These are phyloP conservation scores for Sisyra terminalis DNA, from an alignment of 2,888 invertebrate genomes.

Conservation along the genomic window DNA sequence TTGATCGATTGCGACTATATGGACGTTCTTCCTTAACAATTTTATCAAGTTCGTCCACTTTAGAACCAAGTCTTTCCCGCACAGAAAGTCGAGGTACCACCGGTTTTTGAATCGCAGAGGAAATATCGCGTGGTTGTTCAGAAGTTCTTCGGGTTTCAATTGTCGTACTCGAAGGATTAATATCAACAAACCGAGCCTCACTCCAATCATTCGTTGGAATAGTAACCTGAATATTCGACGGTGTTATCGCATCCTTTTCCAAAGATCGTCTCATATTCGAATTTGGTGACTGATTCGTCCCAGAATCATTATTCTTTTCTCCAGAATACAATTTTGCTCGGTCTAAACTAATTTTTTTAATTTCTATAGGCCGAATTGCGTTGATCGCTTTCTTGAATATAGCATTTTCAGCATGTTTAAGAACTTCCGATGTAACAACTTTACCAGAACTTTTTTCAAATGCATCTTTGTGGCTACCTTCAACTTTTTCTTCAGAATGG, in stretches of 20 bases:
- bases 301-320: constrained; percentile 21
- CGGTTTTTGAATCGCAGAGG: constrained; percentile 16
- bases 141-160: constrained; percentile 17
- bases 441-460: constrained; percentile 38
- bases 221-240: constrained; percentile 37
- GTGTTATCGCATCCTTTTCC: constrained; percentile 16
- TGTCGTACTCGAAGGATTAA: constrained; percentile 18
- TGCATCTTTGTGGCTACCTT: constrained; percentile 20
- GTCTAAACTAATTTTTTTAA: constrained; percentile 53
- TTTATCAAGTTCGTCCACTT: constrained; percentile 43
- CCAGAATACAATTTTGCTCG: constrained; percentile 48
- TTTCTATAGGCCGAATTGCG: constrained; percentile 60
- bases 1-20: constrained; percentile 22
- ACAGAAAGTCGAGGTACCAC: constrained; percentile 53
- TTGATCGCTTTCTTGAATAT: constrained; percentile 80
- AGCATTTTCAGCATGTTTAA: constrained; percentile 82
- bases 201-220: constrained; percentile 29
- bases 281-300: constrained; percentile 12
- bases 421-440: constrained; percentile 66
- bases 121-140: constrained; percentile 12
- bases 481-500: constrained; percentile 25
- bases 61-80: constrained; percentile 64
- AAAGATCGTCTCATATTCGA: constrained; percentile 12
- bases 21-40: constrained; percentile 35
- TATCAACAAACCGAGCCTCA: constrained; percentile 26